phyloP scores from a whole-genome alignment of 1,140 invertebrate species.

The Hypothenemus hampei region DNA sequence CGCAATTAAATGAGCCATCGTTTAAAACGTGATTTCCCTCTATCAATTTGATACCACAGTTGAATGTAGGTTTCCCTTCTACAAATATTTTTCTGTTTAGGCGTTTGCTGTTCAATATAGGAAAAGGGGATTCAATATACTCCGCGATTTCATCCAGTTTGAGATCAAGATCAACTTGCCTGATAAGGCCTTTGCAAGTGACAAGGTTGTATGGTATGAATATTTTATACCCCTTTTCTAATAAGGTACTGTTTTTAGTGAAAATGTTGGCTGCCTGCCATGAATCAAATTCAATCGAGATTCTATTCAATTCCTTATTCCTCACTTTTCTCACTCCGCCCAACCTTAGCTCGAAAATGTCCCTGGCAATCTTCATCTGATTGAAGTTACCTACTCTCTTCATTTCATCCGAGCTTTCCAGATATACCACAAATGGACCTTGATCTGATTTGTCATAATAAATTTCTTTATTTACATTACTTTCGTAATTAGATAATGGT shows the following conservation, averaged over 20 bases:
- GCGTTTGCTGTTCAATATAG: neutral
- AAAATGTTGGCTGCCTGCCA: neutral
- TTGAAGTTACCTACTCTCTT: neutral
- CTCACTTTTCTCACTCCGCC: neutral
- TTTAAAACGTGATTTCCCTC: neutral
- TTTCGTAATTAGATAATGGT: too few species aligned
- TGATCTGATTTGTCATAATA: too few species aligned
- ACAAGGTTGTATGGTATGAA: conserved; percentile 8
- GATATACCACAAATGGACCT: conserved; percentile 1
- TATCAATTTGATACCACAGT: too few species aligned
- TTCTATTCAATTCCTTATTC: conserved; percentile 6
- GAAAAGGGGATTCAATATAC: neutral
- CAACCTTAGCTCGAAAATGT: too few species aligned
- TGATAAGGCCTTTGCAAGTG: conserved; percentile 1
- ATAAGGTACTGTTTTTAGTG: neutral
- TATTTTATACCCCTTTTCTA: conserved; percentile 1
- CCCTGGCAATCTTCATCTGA: too few species aligned
- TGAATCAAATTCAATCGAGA: neutral
- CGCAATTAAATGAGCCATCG: neutral
- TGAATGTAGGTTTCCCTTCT: neutral
- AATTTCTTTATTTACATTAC: too few species aligned
- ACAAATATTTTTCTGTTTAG: neutral
- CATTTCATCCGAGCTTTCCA: neutral
- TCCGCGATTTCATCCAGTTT: neutral
- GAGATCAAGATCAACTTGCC: conserved; percentile 1